A percentile compares a stretch with the other conserved stretches of the same genome.
phyloP scores from a whole-genome alignment of 64 coral and sea anemone genomes.

The Montipora cactus region DNA sequence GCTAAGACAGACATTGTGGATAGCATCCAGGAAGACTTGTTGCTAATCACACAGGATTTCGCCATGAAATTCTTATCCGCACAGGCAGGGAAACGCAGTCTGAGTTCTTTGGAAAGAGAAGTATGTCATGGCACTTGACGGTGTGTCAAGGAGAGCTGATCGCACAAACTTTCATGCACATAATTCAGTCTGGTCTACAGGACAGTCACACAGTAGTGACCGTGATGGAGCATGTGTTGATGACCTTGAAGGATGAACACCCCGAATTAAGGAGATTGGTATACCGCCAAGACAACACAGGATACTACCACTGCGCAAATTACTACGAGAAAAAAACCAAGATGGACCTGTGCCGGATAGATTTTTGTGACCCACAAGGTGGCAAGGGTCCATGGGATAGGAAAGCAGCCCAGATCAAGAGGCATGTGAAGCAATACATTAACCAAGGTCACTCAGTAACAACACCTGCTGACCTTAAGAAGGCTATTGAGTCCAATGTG shows the following conservation, averaged over 20 bases:
- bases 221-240: slow-evolving; percentile 44
- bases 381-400: neutral
- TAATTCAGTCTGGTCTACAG: slow-evolving; percentile 26
- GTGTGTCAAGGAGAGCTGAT: neutral
- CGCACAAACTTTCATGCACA: slow-evolving; percentile 28
- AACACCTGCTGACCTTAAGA: slow-evolving; percentile 39
- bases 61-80: too few relatives aligned
- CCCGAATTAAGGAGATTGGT: neutral
- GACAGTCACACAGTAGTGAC: slow-evolving; percentile 37
- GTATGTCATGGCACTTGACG: neutral
- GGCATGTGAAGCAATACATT: slow-evolving; percentile 27
- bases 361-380: neutral
- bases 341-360: neutral
- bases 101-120: neutral
- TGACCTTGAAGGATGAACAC: slow-evolving; percentile 23
- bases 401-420: slow-evolving; percentile 36
- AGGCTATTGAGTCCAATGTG: slow-evolving; percentile 31
- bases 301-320: neutral
- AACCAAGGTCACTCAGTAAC: slow-evolving; percentile 45
- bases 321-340: neutral
- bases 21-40: too few relatives aligned
- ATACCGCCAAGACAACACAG: slow-evolving; percentile 33
- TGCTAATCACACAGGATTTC: too few relatives aligned
- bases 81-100: neutral
- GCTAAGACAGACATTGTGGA: too few relatives aligned